These are phyloP conservation scores for Microplitis demolitor DNA, from an alignment of 1,140 invertebrate genomes.

Conservation along the genomic window DNA sequence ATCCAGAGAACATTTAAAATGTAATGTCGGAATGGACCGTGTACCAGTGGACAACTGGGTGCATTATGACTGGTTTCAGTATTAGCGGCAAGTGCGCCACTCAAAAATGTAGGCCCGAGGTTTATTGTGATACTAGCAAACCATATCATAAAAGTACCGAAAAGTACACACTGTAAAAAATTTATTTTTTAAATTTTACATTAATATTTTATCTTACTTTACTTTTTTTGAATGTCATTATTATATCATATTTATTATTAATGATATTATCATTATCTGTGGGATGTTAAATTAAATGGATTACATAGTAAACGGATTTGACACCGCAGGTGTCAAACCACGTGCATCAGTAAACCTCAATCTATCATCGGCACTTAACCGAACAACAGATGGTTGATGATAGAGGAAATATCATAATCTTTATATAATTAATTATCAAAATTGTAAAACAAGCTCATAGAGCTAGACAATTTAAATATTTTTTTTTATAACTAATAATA, in stretches of 20 bases:
- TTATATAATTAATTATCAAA: neutral
- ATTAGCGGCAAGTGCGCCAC: conserved; percentile 83
- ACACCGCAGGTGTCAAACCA: neutral
- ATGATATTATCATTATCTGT: too few species aligned
- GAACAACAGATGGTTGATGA: neutral
- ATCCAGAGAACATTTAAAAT: conserved; percentile 91
- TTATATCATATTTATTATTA: neutral
- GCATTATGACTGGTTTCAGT: conserved; percentile 76
- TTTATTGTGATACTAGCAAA: conserved; percentile 89
- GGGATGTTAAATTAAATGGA: conserved; percentile 4
- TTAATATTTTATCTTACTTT: neutral
- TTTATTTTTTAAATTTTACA: neutral
- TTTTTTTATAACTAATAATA: neutral
- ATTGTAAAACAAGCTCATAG: neutral
- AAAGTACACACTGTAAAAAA: conserved; percentile 80
- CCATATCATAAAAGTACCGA: conserved; percentile 93
- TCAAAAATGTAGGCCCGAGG: conserved; percentile 87
- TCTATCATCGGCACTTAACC: conserved; percentile 7
- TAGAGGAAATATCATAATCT: neutral
- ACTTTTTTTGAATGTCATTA: too few species aligned
- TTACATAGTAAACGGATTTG: conserved; percentile 9
- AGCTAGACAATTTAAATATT: neutral
- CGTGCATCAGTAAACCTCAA: conserved; percentile 21
- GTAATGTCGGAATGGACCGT: conserved; percentile 82
- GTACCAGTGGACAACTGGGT: conserved; percentile 81